These are phyloP conservation scores for Sus cebifrons DNA, from an alignment of 2,797 vertebrate species.

Conservation along the genomic window DNA sequence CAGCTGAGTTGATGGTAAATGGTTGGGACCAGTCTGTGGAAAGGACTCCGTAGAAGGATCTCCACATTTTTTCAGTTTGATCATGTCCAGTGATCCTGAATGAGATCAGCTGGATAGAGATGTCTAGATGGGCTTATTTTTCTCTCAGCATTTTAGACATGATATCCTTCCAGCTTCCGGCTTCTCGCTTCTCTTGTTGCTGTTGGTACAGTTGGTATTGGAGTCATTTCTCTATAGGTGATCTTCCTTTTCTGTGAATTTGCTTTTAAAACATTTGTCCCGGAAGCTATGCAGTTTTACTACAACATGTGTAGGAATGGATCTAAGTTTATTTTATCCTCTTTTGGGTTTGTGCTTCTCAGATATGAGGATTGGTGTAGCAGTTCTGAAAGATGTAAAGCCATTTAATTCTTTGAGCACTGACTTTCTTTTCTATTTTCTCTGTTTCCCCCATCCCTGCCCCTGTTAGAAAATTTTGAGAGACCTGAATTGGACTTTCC, in stretches of 20 bases:
- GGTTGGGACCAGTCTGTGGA: background rate
- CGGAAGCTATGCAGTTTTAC: background rate
- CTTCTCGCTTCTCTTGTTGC: background rate
- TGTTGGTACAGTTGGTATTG: background rate
- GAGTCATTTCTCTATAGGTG: background rate
- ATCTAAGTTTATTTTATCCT: slow-evolving; percentile 40
- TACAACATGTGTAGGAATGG: background rate
- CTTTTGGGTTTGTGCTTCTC: background rate
- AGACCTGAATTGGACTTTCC: background rate
- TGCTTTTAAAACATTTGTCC: background rate
- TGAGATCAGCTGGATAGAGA: background rate
- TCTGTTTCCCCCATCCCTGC: fast-evolving
- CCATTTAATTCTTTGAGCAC: background rate
- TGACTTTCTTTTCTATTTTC: background rate
- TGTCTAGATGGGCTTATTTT: slow-evolving; percentile 33
- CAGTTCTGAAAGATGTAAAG: background rate
- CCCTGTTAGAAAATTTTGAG: background rate
- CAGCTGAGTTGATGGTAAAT: background rate
- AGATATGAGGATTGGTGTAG: background rate
- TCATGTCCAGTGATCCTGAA: background rate
- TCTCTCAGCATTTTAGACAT: background rate
- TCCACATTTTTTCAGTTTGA: background rate
- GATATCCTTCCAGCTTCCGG: background rate
- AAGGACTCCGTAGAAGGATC: background rate
- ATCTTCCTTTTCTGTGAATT: background rate